Base-by-base conservation (phyloP, 2,797 vertebrate genomes). In the Cercopithecus petaurista region DNA sequence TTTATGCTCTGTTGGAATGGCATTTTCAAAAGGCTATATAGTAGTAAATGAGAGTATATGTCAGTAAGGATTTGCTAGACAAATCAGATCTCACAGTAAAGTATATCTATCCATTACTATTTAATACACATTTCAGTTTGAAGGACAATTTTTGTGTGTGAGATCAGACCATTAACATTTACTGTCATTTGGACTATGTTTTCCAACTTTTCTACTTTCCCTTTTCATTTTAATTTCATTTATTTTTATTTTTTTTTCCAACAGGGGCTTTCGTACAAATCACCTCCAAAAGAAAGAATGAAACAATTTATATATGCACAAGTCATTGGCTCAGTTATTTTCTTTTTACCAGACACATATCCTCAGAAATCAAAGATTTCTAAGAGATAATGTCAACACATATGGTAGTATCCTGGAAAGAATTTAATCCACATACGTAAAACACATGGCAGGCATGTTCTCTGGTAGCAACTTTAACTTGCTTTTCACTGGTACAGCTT, bases 1-100 rank as follows among this genome's bases (percentile, higher is more conserved):
- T 99, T 98, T 98, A 99, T 99, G 98, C 98, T 98, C 98, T 98
- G 97, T 94, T 98, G 98, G 97, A 99, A 98, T 98, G 98, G 98
- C 98, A 99, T 99, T 99, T 99, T 98, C 98, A 98, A 99, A 99
- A 99, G 98, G 98, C 98, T 99, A 97, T 98, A 98, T 98, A 97
- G 96, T 93, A 98, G 97, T 98, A 99, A 99, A 99, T 99, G 98
- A 98, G 97, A 98, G 97, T 98, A 93, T 98, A 98, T 98, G 98
- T 98, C 99, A 98, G 98, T 98, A 98, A 98, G 98, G 98, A 98
- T 99, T 99, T 99, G 98, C 98, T 98, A 99, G 98, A 99, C 98
- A 99, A 99, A 99, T 99, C 98, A 98, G 98, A 98, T 99, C 98
- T 98, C 98, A 94, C 97, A 90, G 96, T 98, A 98, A 98, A 99